phyloP scores from a whole-genome alignment of 2,888 invertebrate genomes.

The Euspilapteryx auroguttella region DNA sequence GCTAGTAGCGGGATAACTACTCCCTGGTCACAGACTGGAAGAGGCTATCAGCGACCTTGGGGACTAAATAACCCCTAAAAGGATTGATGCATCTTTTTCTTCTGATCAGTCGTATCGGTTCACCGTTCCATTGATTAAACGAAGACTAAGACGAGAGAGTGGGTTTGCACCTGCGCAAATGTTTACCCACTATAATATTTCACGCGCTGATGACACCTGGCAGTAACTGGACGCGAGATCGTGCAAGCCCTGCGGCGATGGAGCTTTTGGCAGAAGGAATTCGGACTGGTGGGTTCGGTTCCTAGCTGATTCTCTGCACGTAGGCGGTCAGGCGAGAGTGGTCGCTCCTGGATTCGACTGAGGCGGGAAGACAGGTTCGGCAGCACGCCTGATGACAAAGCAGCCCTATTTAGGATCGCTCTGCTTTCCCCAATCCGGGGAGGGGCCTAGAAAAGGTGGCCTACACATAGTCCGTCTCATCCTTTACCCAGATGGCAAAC shows the following conservation, averaged over 20 bases:
- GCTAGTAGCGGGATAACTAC: conserved; percentile 6
- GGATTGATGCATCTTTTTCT: too few relatives aligned
- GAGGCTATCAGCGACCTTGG: too few relatives aligned
- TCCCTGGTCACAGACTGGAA: too few relatives aligned
- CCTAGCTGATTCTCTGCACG: too few relatives aligned
- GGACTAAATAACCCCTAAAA: too few relatives aligned
- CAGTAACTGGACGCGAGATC: too few relatives aligned
- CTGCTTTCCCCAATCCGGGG: conserved; percentile 5
- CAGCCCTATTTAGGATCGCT: conserved; percentile 8
- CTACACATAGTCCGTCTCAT: conserved; percentile 2
- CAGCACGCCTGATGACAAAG: conserved; percentile 7
- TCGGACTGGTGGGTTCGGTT: too few relatives aligned
- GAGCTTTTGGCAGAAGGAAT: too few relatives aligned
- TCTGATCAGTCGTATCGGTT: background rate
- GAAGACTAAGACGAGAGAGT: background rate
- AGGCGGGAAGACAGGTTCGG: conserved; percentile 4
- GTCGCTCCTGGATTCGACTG: conserved; percentile 9
- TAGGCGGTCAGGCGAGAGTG: conserved; percentile 7
- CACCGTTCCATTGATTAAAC: background rate
- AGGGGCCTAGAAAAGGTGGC: background rate
- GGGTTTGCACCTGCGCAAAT: conserved; percentile 8
- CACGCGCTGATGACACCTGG: conserved; percentile 9
- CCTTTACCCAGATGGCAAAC: conserved; percentile 3
- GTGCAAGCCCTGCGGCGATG: too few relatives aligned
- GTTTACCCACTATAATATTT: conserved; percentile 8